Evolutionary conservation across 2,797 vertebrate species (phyloP), one percentile per base, ranked within the genome.

Genomic region (Pelodytes ibericus): DNA sequence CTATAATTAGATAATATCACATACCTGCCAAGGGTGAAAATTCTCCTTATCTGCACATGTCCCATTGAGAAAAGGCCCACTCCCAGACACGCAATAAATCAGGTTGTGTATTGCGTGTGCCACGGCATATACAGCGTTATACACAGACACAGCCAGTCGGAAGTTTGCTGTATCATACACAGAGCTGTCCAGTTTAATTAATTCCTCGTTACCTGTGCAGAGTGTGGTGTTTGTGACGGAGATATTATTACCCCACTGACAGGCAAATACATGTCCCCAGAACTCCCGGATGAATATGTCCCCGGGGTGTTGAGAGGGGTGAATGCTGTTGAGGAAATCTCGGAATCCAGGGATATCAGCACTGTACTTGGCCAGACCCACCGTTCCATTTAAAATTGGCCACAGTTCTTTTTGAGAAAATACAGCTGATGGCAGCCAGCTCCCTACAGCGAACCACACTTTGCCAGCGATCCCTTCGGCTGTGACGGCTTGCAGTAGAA

Each of bases 1-100:
- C 15, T 44, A 44, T 13, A 3, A 44, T 13, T 16, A 68, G 0
- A 57, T 31, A 3, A 16, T 16, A 56, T 41, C 3, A 8, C 39
- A 9, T 77, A 78, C 75, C 75, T 78, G 75, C 75, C 75, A 78
- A 13, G 75, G 69, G n/a, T 72, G 62, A 31, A 78, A 72, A 22
- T 61, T 16, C 3, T 61, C 10, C 47, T 53, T 3, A 2, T 58
- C 26, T 33, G 69, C 53, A 31, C 75, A 78, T 9, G 62, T 39
- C 18, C 75, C 24, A n/a, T 78, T 78, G 0, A 13, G 10, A 60
- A 72, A 78, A 10, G 75, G 75, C 11, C 62, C 75, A 4, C 18
- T 51, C 26, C 75, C 75, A 11, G 24, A 13, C 30, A 36, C 9
- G n/a, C 75, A 78, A 13, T 61, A 67, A 26, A 78, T 29, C 75